phyloP scores from a whole-genome alignment of 1,140 invertebrate species.

The Heliothis subflexa region DNA sequence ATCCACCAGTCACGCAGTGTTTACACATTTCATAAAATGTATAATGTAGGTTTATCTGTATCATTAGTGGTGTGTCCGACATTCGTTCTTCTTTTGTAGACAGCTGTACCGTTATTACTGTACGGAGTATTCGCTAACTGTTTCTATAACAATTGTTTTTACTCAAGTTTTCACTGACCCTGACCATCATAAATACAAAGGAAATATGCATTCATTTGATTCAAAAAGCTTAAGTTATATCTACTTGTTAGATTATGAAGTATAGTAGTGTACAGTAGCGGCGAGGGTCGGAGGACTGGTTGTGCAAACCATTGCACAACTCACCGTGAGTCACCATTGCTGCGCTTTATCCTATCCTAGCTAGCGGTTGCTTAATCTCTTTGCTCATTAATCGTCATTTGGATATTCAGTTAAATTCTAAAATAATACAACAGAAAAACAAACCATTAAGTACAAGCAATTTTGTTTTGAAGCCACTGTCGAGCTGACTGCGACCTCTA shows the following conservation, averaged over 20 bases:
- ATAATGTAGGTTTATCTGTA: not conserved
- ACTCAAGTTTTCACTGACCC: slow-evolving; percentile 17
- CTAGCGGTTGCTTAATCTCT: slow-evolving; percentile 67
- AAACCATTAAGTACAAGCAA: not conserved
- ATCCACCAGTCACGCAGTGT: not conserved
- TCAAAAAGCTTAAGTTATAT: not conserved
- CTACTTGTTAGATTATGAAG: slow-evolving; percentile 12
- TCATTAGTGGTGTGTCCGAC: slow-evolving; percentile 5
- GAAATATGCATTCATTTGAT: not conserved
- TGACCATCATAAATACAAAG: slow-evolving; percentile 11
- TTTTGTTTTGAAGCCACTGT: not conserved
- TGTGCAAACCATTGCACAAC: slow-evolving; percentile 79
- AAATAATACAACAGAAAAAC: slow-evolving; percentile 3
- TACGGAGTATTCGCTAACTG: slow-evolving; percentile 30
- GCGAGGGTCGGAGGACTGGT: slow-evolving; percentile 62
- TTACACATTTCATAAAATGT: not conserved
- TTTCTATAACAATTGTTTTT: slow-evolving; percentile 40
- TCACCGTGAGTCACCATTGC: slow-evolving; percentile 71
- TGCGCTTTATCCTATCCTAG: slow-evolving; percentile 71
- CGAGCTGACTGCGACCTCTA: not conserved
- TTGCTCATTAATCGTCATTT: slow-evolving; percentile 64
- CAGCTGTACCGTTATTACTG: slow-evolving; percentile 41
- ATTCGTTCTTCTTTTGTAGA: slow-evolving; percentile 41
- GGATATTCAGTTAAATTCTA: slow-evolving; percentile 7
- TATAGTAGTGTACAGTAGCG: slow-evolving; percentile 61